Evolutionary conservation across 2,888 invertebrate genomes (phyloP).

Genomic region (Zygothrica quintamaculata): DNA sequence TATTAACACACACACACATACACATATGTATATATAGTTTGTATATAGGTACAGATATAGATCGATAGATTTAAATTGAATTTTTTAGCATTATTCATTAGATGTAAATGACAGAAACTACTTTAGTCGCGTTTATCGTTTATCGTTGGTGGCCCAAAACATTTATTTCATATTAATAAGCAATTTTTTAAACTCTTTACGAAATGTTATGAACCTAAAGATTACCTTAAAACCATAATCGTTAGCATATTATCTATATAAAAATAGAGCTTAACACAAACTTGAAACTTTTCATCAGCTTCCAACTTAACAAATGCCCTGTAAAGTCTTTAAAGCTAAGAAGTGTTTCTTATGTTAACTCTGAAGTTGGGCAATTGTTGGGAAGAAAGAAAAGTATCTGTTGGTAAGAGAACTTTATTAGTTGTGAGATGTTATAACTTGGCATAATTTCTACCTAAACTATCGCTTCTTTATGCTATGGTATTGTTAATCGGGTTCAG

Average conservation of each 20-base stretch:
- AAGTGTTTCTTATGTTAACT: no score
- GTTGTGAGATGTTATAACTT: no score
- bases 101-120: slow-evolving; percentile 70
- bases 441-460: no score
- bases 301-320: slow-evolving; percentile 43
- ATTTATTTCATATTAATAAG: slow-evolving; percentile 76
- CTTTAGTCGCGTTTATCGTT: slow-evolving; percentile 72
- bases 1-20: background rate
- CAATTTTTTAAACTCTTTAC: slow-evolving; percentile 68
- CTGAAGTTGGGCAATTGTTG: no score
- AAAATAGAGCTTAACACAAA: slow-evolving; percentile 31
- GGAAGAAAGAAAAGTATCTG: no score
- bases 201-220: slow-evolving; percentile 65
- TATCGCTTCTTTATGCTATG: no score
- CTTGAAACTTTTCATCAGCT: slow-evolving; percentile 17
- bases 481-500: no score
- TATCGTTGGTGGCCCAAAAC: slow-evolving; percentile 73
- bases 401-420: no score
- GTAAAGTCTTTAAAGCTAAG: background rate
- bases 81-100: slow-evolving; percentile 71
- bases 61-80: slow-evolving; percentile 6
- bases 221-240: slow-evolving; percentile 55
- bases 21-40: slow-evolving; percentile 10
- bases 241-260: slow-evolving; percentile 63
- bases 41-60: slow-evolving; percentile 3